Percentiles rank a stretch among this genome's conserved stretches.
phyloP scores from a whole-genome alignment of 2,888 invertebrate species.

The Protodeltote pygarga region DNA sequence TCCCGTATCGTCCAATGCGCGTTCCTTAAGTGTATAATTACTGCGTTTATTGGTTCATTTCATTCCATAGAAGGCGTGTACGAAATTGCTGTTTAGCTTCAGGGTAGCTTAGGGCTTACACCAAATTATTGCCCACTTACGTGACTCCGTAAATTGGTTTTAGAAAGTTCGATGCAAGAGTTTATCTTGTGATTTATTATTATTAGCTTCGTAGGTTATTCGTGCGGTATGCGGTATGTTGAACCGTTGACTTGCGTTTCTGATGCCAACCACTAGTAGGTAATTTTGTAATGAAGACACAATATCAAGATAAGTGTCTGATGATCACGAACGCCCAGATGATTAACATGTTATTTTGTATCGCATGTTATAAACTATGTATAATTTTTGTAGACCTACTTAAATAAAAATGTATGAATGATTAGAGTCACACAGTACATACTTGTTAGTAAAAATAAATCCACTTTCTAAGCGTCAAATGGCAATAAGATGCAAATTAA shows the following conservation, averaged over 20 bases:
- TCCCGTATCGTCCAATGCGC: conserved; percentile 50
- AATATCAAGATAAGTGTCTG: conserved; percentile 24
- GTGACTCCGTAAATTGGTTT: conserved; percentile 57
- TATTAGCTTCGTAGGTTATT: conserved; percentile 41
- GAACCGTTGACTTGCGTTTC: conserved; percentile 35
- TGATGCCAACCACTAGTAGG: conserved; percentile 16
- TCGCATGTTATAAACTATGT: no score
- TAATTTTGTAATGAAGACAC: conserved; percentile 21
- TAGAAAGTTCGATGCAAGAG: conserved; percentile 54
- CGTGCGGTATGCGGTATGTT: conserved; percentile 37
- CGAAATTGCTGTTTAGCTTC: conserved; percentile 54
- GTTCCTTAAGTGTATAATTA: conserved; percentile 65
- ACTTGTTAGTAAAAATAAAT: conserved; percentile 33
- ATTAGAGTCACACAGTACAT: conserved; percentile 19
- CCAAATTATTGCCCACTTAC: conserved; percentile 58
- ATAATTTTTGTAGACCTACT: background rate
- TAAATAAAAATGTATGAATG: background rate
- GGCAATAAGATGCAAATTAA: conserved; percentile 66
- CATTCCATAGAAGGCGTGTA: conserved; percentile 47
- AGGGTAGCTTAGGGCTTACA: conserved; percentile 56
- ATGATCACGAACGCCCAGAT: conserved; percentile 7
- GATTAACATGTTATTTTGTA: conserved; percentile 3
- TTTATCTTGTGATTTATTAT: conserved; percentile 51
- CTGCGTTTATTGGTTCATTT: conserved; percentile 55
- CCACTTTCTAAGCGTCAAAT: conserved; percentile 46